Evolutionary conservation across 2,888 invertebrate species (phyloP).

Genomic region (Geotrupes spiniger): DNA sequence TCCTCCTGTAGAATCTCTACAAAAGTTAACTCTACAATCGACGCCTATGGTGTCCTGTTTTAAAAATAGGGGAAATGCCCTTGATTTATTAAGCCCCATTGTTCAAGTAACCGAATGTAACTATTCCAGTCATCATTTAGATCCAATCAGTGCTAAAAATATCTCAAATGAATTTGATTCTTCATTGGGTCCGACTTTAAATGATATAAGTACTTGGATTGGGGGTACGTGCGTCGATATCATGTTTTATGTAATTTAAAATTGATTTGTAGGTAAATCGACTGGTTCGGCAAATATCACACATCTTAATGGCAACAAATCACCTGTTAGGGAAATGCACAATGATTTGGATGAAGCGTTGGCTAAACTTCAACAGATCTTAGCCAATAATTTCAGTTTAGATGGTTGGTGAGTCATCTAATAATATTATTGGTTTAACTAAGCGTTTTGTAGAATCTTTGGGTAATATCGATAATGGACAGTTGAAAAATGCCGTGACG

Average conservation of each 20-base stretch:
- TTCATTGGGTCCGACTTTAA: conserved; percentile 54
- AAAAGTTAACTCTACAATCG: conserved; percentile 31
- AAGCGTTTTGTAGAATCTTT: conserved; percentile 45
- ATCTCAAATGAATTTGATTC: conserved; percentile 45
- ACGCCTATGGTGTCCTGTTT: conserved; percentile 41
- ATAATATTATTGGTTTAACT: not conserved
- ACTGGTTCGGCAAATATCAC: conserved; percentile 7
- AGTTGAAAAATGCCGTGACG: conserved; percentile 65
- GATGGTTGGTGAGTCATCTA: conserved; percentile 58
- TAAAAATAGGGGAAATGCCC: conserved; percentile 45
- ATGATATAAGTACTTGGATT: conserved; percentile 67
- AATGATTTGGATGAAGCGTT: conserved; percentile 68
- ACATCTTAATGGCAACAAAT: conserved; percentile 16
- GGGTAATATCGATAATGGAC: conserved; percentile 61
- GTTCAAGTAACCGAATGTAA: conserved; percentile 41
- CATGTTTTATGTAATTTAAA: conserved; percentile 1
- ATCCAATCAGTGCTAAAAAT: conserved; percentile 34
- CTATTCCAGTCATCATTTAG: conserved; percentile 27
- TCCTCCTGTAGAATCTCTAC: conserved; percentile 20
- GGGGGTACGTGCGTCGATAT: conserved; percentile 55
- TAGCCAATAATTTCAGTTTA: conserved; percentile 65
- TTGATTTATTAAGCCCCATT: conserved; percentile 59
- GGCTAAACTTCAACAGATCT: conserved; percentile 67
- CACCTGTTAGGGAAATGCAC: conserved; percentile 55
- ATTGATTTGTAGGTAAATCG: conserved; percentile 10